A percentile compares a stretch with the other conserved stretches of the same genome.
Conservation (phyloP, 2,888 invertebrate species). For the Pegoplata infirma region DNA sequence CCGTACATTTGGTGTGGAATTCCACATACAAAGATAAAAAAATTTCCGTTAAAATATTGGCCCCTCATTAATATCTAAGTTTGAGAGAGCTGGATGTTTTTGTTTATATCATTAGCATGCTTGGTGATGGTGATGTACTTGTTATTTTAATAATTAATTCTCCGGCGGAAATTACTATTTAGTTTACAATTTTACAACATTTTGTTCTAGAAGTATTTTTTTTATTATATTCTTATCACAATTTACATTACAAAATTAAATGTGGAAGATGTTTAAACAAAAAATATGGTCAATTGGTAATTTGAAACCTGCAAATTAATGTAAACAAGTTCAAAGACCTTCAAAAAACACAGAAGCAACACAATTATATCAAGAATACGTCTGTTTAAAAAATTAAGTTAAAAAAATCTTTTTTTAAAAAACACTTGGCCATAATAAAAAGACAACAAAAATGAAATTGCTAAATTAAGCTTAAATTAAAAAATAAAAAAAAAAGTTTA, state of each 20-base stretch:
- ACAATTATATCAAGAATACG: constrained; percentile 10
- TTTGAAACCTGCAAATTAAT: constrained; percentile 8
- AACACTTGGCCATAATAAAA: constrained; percentile 9
- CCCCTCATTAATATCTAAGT: too few relatives aligned
- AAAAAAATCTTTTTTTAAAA: constrained; percentile 1
- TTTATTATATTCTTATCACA: constrained; percentile 17
- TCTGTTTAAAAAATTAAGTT: neutral
- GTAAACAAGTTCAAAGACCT: constrained; percentile 52
- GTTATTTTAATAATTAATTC: constrained; percentile 51
- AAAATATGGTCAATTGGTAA: constrained; percentile 35
- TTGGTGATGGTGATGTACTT: neutral
- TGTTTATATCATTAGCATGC: too few relatives aligned
- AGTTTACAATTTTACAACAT: constrained; percentile 2
- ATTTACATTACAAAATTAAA: too few relatives aligned
- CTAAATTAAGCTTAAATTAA: constrained; percentile 8
- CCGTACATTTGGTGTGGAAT: too few relatives aligned
- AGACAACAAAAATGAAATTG: neutral
- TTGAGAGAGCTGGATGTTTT: too few relatives aligned
- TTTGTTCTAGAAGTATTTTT: neutral
- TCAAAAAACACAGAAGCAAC: constrained; percentile 11
- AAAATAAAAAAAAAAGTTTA: neutral
- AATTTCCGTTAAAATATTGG: too few relatives aligned
- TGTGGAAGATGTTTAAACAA: neutral
- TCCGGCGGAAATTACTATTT: constrained; percentile 37
- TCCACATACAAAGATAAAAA: too few relatives aligned